phyloP scores from a whole-genome alignment of 2,888 invertebrate genomes.

The Erebia aethiops region DNA sequence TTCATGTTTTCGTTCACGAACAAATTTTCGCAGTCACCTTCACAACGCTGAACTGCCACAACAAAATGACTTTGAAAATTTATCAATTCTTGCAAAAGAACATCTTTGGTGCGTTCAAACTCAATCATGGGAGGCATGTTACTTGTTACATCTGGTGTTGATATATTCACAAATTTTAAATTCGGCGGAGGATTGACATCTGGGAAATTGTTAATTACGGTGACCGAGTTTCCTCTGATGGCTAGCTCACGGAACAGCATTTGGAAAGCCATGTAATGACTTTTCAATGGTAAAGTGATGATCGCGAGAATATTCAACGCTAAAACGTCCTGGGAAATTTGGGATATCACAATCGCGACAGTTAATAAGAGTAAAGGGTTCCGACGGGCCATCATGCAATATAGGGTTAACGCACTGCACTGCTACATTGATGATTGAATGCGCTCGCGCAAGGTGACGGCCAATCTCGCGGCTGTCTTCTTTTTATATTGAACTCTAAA shows the following conservation, averaged over 20 bases:
- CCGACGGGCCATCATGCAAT: constrained; percentile 33
- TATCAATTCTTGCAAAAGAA: not conserved
- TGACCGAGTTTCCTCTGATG: constrained; percentile 83
- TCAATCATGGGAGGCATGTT: constrained; percentile 42
- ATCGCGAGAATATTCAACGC: constrained; percentile 76
- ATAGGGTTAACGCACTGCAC: constrained; percentile 42
- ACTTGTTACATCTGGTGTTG: constrained; percentile 38
- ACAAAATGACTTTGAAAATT: constrained; percentile 51
- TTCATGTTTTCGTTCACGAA: constrained; percentile 56
- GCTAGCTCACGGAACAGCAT: constrained; percentile 82
- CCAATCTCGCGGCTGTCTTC: constrained; percentile 22
- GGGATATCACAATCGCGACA: constrained; percentile 33
- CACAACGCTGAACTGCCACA: constrained; percentile 39
- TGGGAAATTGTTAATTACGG: constrained; percentile 85
- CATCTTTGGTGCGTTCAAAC: constrained; percentile 44
- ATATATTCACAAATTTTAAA: constrained; percentile 81
- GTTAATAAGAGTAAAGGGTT: constrained; percentile 31
- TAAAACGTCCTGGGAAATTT: constrained; percentile 48
- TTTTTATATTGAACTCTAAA: not conserved
- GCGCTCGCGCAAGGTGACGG: constrained; percentile 36
- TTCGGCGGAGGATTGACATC: constrained; percentile 65
- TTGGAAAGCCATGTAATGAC: constrained; percentile 86
- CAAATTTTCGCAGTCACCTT: constrained; percentile 55
- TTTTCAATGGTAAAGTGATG: constrained; percentile 83
- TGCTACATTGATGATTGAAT: constrained; percentile 15